These are phyloP conservation scores for Pipistrellus kuhlii DNA, from an alignment of 2,797 vertebrate species.

Conservation along the genomic window DNA sequence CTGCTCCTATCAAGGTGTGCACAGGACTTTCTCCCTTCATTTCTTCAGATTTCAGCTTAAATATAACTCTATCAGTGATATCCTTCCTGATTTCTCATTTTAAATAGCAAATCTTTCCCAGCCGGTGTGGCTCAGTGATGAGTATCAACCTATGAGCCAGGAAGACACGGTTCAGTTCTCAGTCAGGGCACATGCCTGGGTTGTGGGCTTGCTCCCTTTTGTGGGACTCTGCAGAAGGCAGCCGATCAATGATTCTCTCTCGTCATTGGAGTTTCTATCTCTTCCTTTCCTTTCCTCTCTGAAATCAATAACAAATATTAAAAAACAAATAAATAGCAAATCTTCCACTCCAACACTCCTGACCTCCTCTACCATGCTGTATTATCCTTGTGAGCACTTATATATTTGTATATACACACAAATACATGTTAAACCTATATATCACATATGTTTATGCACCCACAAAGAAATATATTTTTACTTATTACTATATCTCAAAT, in stretches of 20 bases:
- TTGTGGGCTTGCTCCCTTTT: too few species aligned
- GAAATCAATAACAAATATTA: too few species aligned
- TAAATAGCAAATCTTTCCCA: not conserved
- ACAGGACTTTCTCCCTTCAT: not conserved
- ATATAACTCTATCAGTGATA: not conserved
- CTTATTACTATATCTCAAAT: not conserved
- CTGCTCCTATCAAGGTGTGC: not conserved
- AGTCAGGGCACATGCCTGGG: too few species aligned
- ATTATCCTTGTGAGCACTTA: not conserved
- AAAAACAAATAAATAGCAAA: not conserved
- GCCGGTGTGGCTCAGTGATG: too few species aligned
- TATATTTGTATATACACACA: not conserved
- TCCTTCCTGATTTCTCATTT: not conserved
- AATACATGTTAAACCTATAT: not conserved
- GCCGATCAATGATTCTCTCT: too few species aligned
- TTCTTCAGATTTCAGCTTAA: not conserved
- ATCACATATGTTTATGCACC: not conserved
- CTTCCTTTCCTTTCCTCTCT: too few species aligned
- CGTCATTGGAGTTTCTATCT: too few species aligned
- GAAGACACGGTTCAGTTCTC: too few species aligned
- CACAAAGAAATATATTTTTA: not conserved
- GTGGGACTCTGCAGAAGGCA: too few species aligned
- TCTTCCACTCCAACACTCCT: not conserved
- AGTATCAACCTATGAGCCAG: too few species aligned
- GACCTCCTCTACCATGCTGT: not conserved